phyloP scores from a whole-genome alignment of 2,113 vertebrate species.

The Sapajus apella region DNA sequence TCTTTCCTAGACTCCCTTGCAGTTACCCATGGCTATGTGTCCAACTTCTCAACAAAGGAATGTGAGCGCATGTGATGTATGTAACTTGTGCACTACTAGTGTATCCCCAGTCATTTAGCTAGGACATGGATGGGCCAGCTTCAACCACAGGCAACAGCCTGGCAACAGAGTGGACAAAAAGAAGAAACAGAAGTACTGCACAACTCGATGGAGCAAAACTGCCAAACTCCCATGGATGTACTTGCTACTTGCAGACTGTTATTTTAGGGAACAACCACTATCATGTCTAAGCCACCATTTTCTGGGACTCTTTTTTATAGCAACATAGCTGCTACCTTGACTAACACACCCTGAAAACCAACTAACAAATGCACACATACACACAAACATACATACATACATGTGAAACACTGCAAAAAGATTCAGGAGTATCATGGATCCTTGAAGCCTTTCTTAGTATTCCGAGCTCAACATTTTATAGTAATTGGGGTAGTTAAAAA shows the following conservation, averaged over 20 bases:
- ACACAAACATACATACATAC: background rate
- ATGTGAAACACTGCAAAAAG: background rate
- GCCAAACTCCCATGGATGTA: no score
- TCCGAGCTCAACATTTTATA: background rate
- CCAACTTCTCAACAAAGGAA: background rate
- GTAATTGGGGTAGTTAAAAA: background rate
- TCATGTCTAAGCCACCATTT: background rate
- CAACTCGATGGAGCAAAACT: background rate
- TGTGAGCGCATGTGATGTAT: background rate
- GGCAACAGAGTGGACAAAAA: background rate
- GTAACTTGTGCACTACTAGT: background rate
- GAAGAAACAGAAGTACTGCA: background rate
- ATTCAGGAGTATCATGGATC: background rate
- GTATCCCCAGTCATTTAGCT: background rate
- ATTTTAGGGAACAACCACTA: background rate
- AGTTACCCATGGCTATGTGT: background rate
- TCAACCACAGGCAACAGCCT: background rate
- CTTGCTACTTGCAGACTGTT: background rate
- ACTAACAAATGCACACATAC: background rate
- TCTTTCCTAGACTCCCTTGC: background rate
- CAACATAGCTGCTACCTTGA: background rate
- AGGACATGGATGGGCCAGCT: background rate
- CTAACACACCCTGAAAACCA: background rate
- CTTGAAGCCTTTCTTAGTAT: background rate
- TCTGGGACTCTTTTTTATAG: background rate